Evolutionary conservation across 2,113 vertebrate genomes (phyloP), one percentile per base, ranked within the genome.

Genomic region (Coryphaenoides rupestris): DNA sequence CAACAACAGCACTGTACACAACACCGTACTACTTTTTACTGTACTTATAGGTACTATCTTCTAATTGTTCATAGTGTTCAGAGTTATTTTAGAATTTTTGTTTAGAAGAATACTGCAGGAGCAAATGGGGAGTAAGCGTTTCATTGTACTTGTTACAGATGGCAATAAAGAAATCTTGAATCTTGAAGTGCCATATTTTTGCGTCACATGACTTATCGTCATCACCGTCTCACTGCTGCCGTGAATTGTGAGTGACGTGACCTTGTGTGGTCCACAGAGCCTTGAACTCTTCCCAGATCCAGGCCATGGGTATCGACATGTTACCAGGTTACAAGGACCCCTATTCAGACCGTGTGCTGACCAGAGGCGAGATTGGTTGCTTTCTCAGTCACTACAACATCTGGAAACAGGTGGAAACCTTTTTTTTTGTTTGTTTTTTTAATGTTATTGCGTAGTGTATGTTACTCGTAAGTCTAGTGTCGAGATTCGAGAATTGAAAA

Each of bases 361-460:
- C 94, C 19, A 88, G 91, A 68, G 95, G 94, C 19, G 93, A 96
- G 74, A 92, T 94, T 0, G 93, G 94, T 79, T 98, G 94, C 84
- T 96, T 96, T 74, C 92, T 97, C 17, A 95, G 94, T 69, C 93
- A 96, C 74, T 91, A 92, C 62, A 91, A 91, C 69, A 90, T 94
- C 77, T 96, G 94, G 96, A 93, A 92, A 72, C 81, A 84, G 74
- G 85, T 82, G 60, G 3, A 17, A 5, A 33, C 23, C 9, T 50
- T 9, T 17, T 53, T 53, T 19, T 19, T 53, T n/a, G 19, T n/a
- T 53, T 53, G n/a, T 3, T 9, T 3, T 50, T 7, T 16, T 3
- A 9, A 7, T 50, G 15, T 17, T 5, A 54, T 19, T 9, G n/a
- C 52, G 2, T 15, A n/a, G n/a, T 54, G 19, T 54, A 19, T 54